Evolutionary conservation across 2,113 vertebrate genomes (phyloP), one percentile per base, ranked within the genome.

Genomic region (Rana temporaria): DNA sequence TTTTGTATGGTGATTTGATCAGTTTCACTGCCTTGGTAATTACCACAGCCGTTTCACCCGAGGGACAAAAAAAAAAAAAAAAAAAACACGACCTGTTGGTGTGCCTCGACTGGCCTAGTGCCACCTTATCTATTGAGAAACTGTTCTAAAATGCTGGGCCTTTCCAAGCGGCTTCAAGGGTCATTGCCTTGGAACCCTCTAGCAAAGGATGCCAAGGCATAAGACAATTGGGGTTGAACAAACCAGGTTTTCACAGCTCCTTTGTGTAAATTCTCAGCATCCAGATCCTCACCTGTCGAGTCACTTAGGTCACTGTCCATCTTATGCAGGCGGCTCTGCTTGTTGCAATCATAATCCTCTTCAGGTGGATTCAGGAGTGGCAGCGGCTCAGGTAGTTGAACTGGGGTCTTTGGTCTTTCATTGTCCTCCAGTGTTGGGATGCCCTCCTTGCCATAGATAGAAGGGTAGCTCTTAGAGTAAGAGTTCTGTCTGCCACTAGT

Each of bases 391-490:
- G 85, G 78, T 0, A 75, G 67, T 76, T 91, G 84, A 0, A 68
- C 75, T 1, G 91, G 15, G 88, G 70, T 48, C 30, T 42, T 67
- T 8, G 74, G 85, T 78, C 92, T 87, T 11, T 93, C 92, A 42
- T 91, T 92, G 80, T 92, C 79, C 68, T 94, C 91, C 1, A 17
- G 1, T 6, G 32, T 5, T 6, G 68, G 53, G 22, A 82, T 48
- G 48, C 42, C 63, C 62, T 75, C 62, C 30, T 79, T 89, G 12
- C 91, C 92, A 88, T 94, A 95, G 87, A 95, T 95, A 2, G 94
- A 94, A 1, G 94, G 94, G 86, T 94, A 96, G 87, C 91, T 96
- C 72, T 95, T 92, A 34, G 94, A 95, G 71, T 92, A 95, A 42
- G 93, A 87, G 42, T 90, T 89, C 48, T 87, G 59, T 1, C 83